Evolutionary conservation across 2,888 invertebrate species (phyloP).

Genomic region (Watsonalla binaria): DNA sequence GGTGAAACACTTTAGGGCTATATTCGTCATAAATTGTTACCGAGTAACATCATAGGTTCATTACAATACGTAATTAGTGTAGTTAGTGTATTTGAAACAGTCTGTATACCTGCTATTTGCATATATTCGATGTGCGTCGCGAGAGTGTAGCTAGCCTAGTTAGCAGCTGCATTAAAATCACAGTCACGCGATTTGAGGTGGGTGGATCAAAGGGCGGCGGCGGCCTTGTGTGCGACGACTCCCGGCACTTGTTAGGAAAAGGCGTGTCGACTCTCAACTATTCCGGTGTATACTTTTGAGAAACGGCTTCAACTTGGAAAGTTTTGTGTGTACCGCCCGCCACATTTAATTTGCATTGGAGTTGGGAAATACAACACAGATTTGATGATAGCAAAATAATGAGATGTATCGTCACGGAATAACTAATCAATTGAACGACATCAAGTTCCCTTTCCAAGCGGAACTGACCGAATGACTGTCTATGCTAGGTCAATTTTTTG

Average conservation of each 20-base stretch:
- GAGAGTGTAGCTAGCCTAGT: conserved; percentile 31
- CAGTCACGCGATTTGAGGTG: conserved; percentile 75
- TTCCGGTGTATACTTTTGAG: conserved; percentile 40
- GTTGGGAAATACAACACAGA: neutral
- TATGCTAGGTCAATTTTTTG: neutral
- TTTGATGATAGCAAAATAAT: neutral
- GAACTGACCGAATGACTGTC: neutral
- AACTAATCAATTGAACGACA: too few relatives aligned
- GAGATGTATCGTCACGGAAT: too few relatives aligned
- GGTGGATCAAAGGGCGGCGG: conserved; percentile 79
- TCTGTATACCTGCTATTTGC: conserved; percentile 23
- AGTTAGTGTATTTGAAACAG: neutral
- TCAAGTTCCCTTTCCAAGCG: neutral
- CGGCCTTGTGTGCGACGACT: conserved; percentile 75
- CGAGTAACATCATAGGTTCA: conserved; percentile 2
- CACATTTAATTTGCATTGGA: too few relatives aligned
- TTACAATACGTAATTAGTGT: neutral
- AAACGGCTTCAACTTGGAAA: conserved; percentile 36
- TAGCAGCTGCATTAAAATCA: conserved; percentile 59
- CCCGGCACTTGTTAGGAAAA: conserved; percentile 78
- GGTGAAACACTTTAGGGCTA: conserved; percentile 5
- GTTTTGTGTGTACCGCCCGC: conserved; percentile 10
- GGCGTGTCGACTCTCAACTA: conserved; percentile 74
- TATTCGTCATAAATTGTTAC: conserved; percentile 1
- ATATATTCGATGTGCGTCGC: conserved; percentile 19